These are phyloP conservation scores for Rallus limicola DNA, from an alignment of 2,113 vertebrate genomes.

Conservation along the genomic window DNA sequence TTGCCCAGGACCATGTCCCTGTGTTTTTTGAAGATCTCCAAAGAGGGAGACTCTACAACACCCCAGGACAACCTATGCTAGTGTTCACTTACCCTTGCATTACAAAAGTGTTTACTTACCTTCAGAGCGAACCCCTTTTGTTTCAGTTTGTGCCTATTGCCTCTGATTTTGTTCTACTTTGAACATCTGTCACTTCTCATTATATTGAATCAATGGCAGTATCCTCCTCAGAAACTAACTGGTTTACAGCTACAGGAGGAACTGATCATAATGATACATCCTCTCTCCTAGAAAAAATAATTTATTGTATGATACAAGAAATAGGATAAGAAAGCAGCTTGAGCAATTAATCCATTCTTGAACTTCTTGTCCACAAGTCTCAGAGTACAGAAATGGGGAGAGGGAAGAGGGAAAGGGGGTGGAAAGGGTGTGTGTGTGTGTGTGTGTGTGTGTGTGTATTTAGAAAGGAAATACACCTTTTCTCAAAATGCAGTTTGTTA, in stretches of 20 bases:
- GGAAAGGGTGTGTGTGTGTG: too few relatives aligned
- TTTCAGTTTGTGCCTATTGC: neutral
- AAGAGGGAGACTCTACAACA: neutral
- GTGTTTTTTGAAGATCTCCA: neutral
- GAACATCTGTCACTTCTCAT: conserved; percentile 7
- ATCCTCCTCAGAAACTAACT: neutral
- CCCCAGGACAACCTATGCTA: neutral
- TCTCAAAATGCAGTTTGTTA: neutral
- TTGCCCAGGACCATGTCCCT: neutral
- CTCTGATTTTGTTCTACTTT: neutral
- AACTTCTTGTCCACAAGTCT: neutral
- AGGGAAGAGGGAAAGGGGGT: too few relatives aligned
- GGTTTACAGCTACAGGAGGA: neutral
- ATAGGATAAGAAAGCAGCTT: neutral
- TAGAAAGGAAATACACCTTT: neutral
- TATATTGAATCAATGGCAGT: neutral
- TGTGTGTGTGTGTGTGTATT: neutral
- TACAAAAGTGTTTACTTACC: neutral
- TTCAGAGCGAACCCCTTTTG: neutral
- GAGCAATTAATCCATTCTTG: neutral
- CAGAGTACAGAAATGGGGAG: neutral
- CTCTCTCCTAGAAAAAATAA: neutral
- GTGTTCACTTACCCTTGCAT: rapidly evolving
- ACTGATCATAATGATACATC: neutral
- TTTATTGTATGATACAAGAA: neutral